These are phyloP conservation scores for Promerops cafer DNA, from an alignment of 2,113 vertebrate genomes.

Conservation along the genomic window DNA sequence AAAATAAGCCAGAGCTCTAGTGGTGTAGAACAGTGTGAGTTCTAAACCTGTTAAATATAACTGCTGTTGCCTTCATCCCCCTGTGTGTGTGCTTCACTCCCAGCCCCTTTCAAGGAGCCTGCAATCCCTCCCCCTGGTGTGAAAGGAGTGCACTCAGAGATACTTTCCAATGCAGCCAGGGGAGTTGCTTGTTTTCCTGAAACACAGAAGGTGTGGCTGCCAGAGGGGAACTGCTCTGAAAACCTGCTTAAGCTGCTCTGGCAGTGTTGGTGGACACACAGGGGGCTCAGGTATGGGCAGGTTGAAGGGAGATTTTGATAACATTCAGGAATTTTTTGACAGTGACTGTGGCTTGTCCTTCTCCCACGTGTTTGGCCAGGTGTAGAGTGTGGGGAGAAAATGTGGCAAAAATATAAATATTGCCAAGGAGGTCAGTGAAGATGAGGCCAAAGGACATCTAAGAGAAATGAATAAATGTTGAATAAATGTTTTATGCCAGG, in stretches of 20 bases:
- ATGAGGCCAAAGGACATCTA: background rate
- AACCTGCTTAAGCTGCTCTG: background rate
- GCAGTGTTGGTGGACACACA: background rate
- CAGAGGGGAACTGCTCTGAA: background rate
- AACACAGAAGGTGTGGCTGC: background rate
- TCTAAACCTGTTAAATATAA: background rate
- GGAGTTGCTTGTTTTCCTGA: background rate
- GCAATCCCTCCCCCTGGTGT: background rate
- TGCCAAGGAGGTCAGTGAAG: background rate
- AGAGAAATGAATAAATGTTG: background rate
- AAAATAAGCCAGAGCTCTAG: background rate
- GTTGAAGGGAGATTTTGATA: background rate
- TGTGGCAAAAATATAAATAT: background rate
- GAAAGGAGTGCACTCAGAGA: background rate
- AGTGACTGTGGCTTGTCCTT: background rate
- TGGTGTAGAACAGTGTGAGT: background rate
- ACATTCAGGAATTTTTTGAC: background rate
- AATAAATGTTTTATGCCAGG: background rate
- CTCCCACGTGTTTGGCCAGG: accelerated
- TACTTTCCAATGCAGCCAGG: background rate
- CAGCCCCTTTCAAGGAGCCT: background rate
- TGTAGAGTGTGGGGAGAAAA: background rate
- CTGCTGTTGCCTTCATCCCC: background rate
- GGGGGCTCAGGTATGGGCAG: background rate
- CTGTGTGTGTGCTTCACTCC: background rate